Evolutionary conservation across 2,797 vertebrate genomes (phyloP).

Genomic region (Mus minutoides): DNA sequence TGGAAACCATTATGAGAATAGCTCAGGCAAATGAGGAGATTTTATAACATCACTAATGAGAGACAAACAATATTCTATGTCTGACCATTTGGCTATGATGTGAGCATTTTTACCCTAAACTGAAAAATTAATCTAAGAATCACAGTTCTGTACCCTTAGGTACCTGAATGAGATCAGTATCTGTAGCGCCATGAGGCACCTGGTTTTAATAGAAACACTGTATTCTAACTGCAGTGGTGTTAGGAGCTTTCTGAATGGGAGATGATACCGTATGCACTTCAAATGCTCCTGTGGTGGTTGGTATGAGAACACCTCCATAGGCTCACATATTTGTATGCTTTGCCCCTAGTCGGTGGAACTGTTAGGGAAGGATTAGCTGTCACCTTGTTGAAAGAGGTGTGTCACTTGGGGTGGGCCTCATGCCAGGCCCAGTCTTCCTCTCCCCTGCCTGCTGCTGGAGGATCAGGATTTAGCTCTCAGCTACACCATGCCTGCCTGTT

Average conservation of each 20-base stretch:
- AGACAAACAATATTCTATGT: not conserved
- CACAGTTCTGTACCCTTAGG: not conserved
- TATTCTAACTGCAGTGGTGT: not conserved
- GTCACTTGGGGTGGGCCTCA: too few species aligned
- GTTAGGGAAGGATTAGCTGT: not conserved
- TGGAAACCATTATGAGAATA: constrained; percentile 10
- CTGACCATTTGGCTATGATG: not conserved
- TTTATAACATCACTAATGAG: not conserved
- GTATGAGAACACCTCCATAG: not conserved
- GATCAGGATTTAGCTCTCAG: not conserved
- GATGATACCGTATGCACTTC: not conserved
- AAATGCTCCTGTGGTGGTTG: not conserved
- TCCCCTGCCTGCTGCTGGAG: not conserved
- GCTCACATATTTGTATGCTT: not conserved
- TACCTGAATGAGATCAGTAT: not conserved
- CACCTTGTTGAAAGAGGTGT: not conserved
- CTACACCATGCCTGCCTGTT: too few species aligned
- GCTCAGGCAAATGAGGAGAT: not conserved
- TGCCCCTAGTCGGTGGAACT: not conserved
- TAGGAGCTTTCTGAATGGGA: not conserved
- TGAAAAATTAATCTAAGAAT: not conserved
- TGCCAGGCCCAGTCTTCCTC: not conserved
- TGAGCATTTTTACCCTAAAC: not conserved
- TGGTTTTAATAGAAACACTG: not conserved
- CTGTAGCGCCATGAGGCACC: not conserved